Percentiles rank a stretch among this genome's conserved stretches.
These are phyloP conservation scores for Bibio marci DNA, from an alignment of 2,888 invertebrate species.

Conservation along the genomic window DNA sequence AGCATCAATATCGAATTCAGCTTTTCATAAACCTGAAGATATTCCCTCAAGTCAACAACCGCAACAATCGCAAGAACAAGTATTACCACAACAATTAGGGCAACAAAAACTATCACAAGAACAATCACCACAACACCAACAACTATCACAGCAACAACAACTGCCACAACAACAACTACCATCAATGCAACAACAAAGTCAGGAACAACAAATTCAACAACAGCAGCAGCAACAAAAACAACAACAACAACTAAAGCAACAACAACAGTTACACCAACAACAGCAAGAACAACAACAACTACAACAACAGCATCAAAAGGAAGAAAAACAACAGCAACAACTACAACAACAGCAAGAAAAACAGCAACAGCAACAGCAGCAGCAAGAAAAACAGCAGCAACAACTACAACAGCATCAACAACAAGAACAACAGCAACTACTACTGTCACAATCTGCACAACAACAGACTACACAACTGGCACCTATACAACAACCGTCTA, in stretches of 20 bases:
- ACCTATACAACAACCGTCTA: conserved; percentile 1
- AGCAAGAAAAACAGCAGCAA: neutral
- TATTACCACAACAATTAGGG: neutral
- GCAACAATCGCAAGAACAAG: neutral
- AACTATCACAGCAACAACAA: neutral
- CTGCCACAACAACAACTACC: neutral
- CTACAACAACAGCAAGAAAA: neutral
- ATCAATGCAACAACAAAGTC: conserved; percentile 1
- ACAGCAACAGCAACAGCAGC: neutral
- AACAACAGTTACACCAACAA: neutral
- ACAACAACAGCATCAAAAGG: neutral
- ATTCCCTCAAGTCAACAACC: too few species aligned
- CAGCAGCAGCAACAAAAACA: conserved; percentile 1
- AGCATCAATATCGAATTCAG: too few species aligned
- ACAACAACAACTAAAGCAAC: neutral
- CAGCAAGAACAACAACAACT: neutral
- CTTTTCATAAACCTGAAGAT: too few species aligned
- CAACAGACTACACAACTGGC: neutral
- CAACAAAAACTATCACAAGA: neutral
- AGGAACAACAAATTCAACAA: conserved; percentile 5
- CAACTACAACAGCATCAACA: neutral
- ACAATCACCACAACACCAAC: neutral
- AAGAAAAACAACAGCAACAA: neutral
- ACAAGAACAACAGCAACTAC: neutral
- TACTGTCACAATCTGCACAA: neutral